Percentiles rank a stretch among this genome's conserved stretches.
These are phyloP conservation scores for Tetraodon nigroviridis DNA, from an alignment of 2,113 vertebrate genomes.

Conservation along the genomic window DNA sequence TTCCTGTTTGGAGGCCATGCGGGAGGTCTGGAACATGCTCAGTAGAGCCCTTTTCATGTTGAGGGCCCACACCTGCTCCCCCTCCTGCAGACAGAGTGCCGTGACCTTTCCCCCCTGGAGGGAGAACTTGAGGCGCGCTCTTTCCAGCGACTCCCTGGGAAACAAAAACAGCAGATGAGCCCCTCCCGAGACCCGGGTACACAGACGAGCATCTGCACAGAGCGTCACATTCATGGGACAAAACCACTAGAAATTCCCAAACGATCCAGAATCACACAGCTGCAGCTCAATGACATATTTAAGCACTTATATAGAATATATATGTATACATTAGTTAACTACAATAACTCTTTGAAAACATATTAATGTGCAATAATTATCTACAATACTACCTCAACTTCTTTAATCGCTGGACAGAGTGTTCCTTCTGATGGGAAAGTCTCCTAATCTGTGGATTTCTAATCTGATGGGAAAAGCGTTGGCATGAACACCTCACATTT, in stretches of 20 bases:
- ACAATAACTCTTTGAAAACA: not conserved
- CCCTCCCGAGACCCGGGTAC: slow-evolving; percentile 29
- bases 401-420: slow-evolving; percentile 71
- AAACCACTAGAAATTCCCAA: slow-evolving; percentile 53
- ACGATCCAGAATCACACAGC: slow-evolving; percentile 5
- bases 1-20: slow-evolving; percentile 31
- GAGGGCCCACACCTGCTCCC: slow-evolving; percentile 81
- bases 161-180: slow-evolving; percentile 73
- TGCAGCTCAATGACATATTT: not conserved
- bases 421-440: slow-evolving; percentile 69
- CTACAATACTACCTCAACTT: slow-evolving; percentile 70
- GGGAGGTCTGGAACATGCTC: slow-evolving; percentile 81
- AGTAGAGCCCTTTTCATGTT: slow-evolving; percentile 85
- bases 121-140: slow-evolving; percentile 77
- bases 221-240: slow-evolving; percentile 61
- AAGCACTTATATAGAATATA: not conserved
- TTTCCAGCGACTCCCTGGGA: slow-evolving; percentile 77
- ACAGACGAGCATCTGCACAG: slow-evolving; percentile 41
- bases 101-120: slow-evolving; percentile 78
- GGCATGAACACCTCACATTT: slow-evolving; percentile 1
- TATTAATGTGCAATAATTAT: not conserved
- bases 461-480: slow-evolving; percentile 67
- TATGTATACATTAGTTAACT: not conserved
- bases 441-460: slow-evolving; percentile 77
- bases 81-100: slow-evolving; percentile 75